These are phyloP conservation scores for Diplolepis rosae DNA, from an alignment of 2,888 invertebrate species.

Conservation along the genomic window DNA sequence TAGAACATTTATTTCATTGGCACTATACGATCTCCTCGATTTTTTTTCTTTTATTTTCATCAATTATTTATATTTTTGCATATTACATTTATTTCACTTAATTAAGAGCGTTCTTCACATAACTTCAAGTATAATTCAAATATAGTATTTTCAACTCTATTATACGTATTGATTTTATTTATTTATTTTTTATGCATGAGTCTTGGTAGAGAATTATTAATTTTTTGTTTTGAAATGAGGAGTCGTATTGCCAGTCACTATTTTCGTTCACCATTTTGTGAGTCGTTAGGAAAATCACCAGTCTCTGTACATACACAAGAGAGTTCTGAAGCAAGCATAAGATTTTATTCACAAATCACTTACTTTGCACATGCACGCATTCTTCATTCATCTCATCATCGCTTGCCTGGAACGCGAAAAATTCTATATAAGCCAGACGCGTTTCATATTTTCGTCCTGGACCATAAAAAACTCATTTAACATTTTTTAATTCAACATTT, in stretches of 20 bases:
- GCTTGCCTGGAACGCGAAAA: neutral
- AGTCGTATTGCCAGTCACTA: constrained; percentile 47
- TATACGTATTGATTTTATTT: too few relatives aligned
- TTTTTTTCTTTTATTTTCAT: constrained; percentile 1
- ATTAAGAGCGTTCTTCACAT: too few relatives aligned
- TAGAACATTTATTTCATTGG: constrained; percentile 45
- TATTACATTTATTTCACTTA: neutral
- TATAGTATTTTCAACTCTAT: too few relatives aligned
- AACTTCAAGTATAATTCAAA: too few relatives aligned
- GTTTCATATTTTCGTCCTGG: neutral
- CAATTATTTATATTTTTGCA: neutral
- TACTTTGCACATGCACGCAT: constrained; percentile 52
- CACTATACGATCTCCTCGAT: constrained; percentile 37
- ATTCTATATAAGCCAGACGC: neutral
- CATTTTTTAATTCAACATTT: neutral
- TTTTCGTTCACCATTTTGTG: constrained; percentile 51
- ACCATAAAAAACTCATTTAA: neutral
- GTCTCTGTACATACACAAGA: constrained; percentile 52
- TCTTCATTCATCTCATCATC: constrained; percentile 43
- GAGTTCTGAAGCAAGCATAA: constrained; percentile 50
- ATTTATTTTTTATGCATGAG: neutral
- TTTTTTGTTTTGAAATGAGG: constrained; percentile 14
- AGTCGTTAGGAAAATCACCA: constrained; percentile 51
- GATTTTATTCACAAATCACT: constrained; percentile 42
- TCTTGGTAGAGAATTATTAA: neutral